A percentile compares a stretch with the other conserved stretches of the same genome.
These are phyloP conservation scores for Eidolon helvum DNA, from an alignment of 2,113 vertebrate species.

Conservation along the genomic window DNA sequence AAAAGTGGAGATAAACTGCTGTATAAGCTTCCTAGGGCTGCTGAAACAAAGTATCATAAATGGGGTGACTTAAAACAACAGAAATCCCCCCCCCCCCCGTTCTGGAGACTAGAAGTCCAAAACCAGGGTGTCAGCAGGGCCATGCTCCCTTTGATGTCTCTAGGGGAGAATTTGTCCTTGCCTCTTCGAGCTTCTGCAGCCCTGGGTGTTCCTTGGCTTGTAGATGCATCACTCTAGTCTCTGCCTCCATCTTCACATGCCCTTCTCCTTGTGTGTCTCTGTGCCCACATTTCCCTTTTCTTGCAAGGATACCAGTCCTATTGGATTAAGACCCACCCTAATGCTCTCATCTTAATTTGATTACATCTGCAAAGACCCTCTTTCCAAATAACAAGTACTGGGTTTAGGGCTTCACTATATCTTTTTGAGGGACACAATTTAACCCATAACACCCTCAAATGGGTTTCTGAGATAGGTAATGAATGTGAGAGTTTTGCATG, in stretches of 20 bases:
- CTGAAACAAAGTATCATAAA: not conserved
- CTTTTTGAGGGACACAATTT: not conserved
- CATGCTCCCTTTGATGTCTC: rapidly evolving
- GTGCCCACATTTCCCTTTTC: not conserved
- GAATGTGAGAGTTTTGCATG: not conserved
- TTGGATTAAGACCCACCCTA: not conserved
- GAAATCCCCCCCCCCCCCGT: not conserved
- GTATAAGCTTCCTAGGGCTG: not conserved
- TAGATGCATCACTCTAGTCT: not conserved
- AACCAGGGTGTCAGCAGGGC: not conserved
- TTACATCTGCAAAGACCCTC: not conserved
- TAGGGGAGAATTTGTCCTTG: not conserved
- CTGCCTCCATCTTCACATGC: not conserved
- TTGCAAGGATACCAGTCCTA: not conserved
- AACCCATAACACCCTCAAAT: not conserved
- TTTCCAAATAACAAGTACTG: not conserved
- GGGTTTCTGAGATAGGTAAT: not conserved
- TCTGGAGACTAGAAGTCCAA: not conserved
- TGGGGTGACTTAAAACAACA: not conserved
- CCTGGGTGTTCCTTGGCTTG: not conserved
- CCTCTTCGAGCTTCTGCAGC: not conserved
- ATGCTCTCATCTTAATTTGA: not conserved
- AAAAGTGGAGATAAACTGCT: too few species aligned
- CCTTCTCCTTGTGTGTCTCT: not conserved
- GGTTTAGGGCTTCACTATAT: not conserved